phyloP scores from a whole-genome alignment of 2,113 vertebrate species.

The Bagarius yarrelli region DNA sequence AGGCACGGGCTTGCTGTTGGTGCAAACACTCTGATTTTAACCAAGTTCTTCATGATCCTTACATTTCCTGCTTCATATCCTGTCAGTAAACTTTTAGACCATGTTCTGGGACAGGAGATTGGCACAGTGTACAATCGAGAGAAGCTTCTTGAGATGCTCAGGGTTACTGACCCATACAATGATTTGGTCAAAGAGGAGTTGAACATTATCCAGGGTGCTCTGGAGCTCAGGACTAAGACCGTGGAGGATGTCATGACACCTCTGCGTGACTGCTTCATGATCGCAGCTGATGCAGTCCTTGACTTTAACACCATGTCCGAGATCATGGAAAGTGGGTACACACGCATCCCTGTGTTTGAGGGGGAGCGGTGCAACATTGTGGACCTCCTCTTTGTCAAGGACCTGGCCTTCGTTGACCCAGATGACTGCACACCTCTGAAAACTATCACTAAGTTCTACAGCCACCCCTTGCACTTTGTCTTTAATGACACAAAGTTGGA shows the following conservation, averaged over 20 bases:
- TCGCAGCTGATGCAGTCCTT: conserved; percentile 46
- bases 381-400: conserved; percentile 54
- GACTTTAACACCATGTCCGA: conserved; percentile 56
- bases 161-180: conserved; percentile 56
- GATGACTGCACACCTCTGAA: conserved; percentile 54
- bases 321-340: conserved; percentile 57
- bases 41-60: conserved; percentile 57
- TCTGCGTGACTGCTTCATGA: conserved; percentile 56
- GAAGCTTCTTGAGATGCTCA: conserved; percentile 56
- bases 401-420: conserved; percentile 55
- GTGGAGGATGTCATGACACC: conserved; percentile 57
- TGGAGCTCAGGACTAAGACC: conserved; percentile 57
- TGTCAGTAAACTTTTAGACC: conserved; percentile 55
- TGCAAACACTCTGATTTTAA: conserved; percentile 53
- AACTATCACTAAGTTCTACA: conserved; percentile 57
- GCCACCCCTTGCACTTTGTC: conserved; percentile 55
- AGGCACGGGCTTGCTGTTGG: conserved; percentile 55
- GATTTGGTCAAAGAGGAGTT: conserved; percentile 56
- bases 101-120: conserved; percentile 54
- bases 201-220: conserved; percentile 55
- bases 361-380: conserved; percentile 53
- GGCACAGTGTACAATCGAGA: conserved; percentile 55
- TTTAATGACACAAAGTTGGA: conserved; percentile 57
- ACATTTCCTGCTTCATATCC: conserved; percentile 55
- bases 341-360: conserved; percentile 52